Percentiles rank a stretch among this genome's conserved stretches.
Evolutionary conservation across 2,113 vertebrate species (phyloP).

Genomic region (Hymenochirus boettgeri): DNA sequence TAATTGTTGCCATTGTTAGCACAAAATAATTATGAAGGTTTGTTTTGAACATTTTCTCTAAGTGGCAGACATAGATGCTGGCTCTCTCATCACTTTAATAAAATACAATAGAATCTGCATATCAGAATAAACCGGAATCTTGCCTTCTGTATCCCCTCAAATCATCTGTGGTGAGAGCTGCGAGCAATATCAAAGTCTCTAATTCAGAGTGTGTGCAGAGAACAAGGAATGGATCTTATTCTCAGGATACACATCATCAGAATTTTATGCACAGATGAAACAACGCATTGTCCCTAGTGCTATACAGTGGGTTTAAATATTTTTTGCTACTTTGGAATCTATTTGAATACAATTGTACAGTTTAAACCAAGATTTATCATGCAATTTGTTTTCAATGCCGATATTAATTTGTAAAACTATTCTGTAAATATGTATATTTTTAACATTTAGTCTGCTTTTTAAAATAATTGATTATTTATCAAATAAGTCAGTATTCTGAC

Average conservation of each 20-base stretch:
- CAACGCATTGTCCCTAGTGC: conserved; percentile 38
- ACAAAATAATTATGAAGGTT: too few species aligned
- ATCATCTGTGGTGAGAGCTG: conserved; percentile 3
- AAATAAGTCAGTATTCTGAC: too few species aligned
- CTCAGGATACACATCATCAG: background rate
- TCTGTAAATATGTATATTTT: too few species aligned
- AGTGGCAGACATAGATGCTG: background rate
- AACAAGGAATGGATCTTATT: too few species aligned
- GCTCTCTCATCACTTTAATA: background rate
- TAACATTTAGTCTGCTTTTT: too few species aligned
- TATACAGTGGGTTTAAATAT: conserved; percentile 73
- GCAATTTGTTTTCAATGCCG: too few species aligned
- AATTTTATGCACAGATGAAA: background rate
- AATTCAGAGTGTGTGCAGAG: background rate
- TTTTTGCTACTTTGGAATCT: background rate
- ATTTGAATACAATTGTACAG: too few species aligned
- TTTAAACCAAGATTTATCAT: too few species aligned
- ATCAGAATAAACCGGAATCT: conserved; percentile 10
- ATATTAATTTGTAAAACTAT: too few species aligned
- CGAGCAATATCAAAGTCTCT: background rate
- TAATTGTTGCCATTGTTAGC: too few species aligned
- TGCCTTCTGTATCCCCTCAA: background rate
- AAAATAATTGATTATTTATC: too few species aligned
- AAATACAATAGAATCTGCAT: conserved; percentile 5
- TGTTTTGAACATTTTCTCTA: background rate